A percentile compares a stretch with the other conserved stretches of the same genome.
Evolutionary conservation across 2,888 invertebrate species (phyloP).

Genomic region (Eupithecia vulgata): DNA sequence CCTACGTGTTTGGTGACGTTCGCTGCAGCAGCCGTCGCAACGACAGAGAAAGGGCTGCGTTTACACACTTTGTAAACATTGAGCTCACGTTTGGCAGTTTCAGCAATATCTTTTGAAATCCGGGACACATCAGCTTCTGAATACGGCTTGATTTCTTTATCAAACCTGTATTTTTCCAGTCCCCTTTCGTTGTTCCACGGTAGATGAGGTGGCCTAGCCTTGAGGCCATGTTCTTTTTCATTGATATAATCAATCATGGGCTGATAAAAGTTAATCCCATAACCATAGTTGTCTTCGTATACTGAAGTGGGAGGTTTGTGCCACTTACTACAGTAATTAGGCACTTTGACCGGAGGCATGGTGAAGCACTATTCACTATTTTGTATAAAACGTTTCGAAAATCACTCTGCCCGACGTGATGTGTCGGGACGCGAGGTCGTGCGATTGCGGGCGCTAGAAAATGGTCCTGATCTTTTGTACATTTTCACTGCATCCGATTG

Average conservation of each 20-base stretch:
- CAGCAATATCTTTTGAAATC: conserved; percentile 87
- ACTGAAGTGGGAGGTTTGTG: conserved; percentile 86
- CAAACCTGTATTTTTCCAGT: conserved; percentile 86
- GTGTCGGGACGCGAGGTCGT: conserved; percentile 64
- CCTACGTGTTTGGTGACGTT: conserved; percentile 87
- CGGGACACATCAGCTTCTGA: conserved; percentile 87
- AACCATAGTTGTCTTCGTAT: conserved; percentile 93
- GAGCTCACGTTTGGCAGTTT: conserved; percentile 87
- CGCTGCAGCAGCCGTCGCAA: conserved; percentile 85
- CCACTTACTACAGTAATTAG: conserved; percentile 74
- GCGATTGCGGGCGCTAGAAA: conserved; percentile 64
- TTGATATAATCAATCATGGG: conserved; percentile 94
- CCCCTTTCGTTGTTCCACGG: conserved; percentile 90
- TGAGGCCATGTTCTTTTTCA: conserved; percentile 83
- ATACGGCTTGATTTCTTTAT: conserved; percentile 86
- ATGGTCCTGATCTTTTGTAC: conserved; percentile 71
- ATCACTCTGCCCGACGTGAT: conserved; percentile 50
- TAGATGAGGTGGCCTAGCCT: conserved; percentile 85
- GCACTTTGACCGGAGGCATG: conserved; percentile 76
- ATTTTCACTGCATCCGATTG: conserved; percentile 68
- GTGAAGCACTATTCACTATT: conserved; percentile 49
- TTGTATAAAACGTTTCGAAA: conserved; percentile 29
- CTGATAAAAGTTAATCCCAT: conserved; percentile 93
- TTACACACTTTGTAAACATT: conserved; percentile 84
- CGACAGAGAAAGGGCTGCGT: conserved; percentile 85